Evolutionary conservation across 2,797 vertebrate species (phyloP), one percentile per base, ranked within the genome.

Genomic region (Enteromius unitaeniatus): DNA sequence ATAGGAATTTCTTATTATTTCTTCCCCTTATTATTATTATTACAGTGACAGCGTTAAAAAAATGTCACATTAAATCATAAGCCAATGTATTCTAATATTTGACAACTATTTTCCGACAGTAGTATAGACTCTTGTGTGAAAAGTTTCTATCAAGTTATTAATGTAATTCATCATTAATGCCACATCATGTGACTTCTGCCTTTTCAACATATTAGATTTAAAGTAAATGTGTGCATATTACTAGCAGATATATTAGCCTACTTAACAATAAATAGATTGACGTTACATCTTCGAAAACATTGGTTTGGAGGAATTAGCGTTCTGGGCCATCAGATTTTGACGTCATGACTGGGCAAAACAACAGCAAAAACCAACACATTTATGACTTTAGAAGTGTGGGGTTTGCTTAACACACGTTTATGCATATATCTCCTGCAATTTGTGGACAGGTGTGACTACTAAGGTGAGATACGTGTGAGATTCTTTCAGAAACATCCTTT

Each of bases 401-500:
- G 7, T 7, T 72, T 70, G 28, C 34, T 7, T 19, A 34, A 21
- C 13, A 58, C 4, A 14, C 6, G 3, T 28, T 21, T 34, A 53
- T 74, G 31, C 21, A 60, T 42, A 26, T 19, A 60, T 60, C 40
- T 65, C n/a, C 42, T 47, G 31, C 7, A 31, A 7, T 60, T 64
- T 45, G 67, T 55, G 31, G 49, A 40, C 51, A 45, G 37, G 49
- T 80, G 79, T 58, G 67, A 70, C 23, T 58, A 80, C 19, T 72
- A 60, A 15, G 42, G 42, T 42, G 42, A 42, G 45, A 14, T 13
- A 47, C 11, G 68, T 73, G 40, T 8, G 55, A 73, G 40, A 49
- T 62, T 60, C 26, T 42, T 77, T 77, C 23, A n/a, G 74, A 28
- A 64, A 81, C 37, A 60, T 40, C 58, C 26, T 72, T 26, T 80